Base-by-base conservation (phyloP, 2,888 invertebrate species). In the Drosophila koepferae region DNA sequence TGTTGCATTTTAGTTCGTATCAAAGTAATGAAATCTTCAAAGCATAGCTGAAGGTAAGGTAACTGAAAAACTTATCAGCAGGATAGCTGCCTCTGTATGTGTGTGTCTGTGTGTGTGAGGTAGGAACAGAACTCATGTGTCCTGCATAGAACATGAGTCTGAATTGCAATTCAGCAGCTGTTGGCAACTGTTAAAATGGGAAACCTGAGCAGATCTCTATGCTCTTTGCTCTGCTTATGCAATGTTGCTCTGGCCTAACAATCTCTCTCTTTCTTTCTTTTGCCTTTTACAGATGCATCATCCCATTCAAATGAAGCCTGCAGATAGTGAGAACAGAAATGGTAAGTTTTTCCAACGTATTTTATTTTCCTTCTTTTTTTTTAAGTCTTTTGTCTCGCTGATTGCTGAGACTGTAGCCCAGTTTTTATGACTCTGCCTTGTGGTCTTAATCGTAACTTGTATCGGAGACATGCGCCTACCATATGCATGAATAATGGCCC, bases 301-400 rank as follows among this genome's bases (percentile, higher is more conserved):
- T 94, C 99, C 99, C 65, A 98, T 99, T 91, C 99, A 99, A 94
- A 99, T 99, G 99, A 99, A 99, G 93, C 99, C 99, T 75, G 99
- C 99, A 91, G 99, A 99, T 94, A 98, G 98, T 94, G 99, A 99
- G 94, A 99, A 99, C 93, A 96, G 99, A 95, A 99, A 99, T 94
- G 99, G 99, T 99, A 94, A 97, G 98, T 96, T 75, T 49, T 62
- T 60, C 43, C 48, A 54, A 61, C 18, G 12, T 59, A 51, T 63
- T 43, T 28, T 55, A 10, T 40, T 43, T 18, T 28, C 28, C 1
- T 41, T 28, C 20, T n/a, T 28, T 46, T 40, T 34, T 51, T 31
- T 55, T 7, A 55, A 41, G 36, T n/a, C 49, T 40, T 51, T 66
- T 58, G 71, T 58, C 66, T 59, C 74, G 12, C 63, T 77, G 63